phyloP scores from a whole-genome alignment of 2,797 vertebrate genomes.

The Florisuga fusca region DNA sequence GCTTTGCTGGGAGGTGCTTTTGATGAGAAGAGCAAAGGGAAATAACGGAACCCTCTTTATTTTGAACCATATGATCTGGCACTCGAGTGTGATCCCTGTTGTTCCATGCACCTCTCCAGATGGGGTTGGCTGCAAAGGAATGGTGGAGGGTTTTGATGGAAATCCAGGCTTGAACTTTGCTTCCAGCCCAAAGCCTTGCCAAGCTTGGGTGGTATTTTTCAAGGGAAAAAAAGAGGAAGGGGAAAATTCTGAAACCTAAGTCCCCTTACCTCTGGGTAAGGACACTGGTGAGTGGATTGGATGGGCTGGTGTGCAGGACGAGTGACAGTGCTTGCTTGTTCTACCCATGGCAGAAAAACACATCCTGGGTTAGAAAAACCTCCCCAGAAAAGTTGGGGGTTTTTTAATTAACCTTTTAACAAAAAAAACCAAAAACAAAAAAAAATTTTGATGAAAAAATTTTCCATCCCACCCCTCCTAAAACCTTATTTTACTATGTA shows the following conservation, averaged over 20 bases:
- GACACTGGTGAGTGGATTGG: neutral
- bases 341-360: neutral
- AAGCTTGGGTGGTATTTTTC: neutral
- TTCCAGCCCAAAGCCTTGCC: neutral
- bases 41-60: conserved; percentile 15
- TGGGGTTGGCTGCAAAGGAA: neutral
- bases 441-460: neutral
- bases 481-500: neutral
- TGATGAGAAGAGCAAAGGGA: neutral
- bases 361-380: neutral
- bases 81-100: neutral
- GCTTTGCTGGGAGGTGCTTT: conserved; percentile 44
- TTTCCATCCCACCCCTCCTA: neutral
- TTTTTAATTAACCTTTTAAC: neutral
- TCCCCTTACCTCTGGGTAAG: conserved; percentile 2
- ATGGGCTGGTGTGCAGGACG: neutral
- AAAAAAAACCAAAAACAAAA: conserved; percentile 20
- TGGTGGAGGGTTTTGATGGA: neutral
- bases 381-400: neutral
- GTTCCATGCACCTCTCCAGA: neutral
- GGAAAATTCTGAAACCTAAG: neutral
- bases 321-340: neutral
- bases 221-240: neutral
- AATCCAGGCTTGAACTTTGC: neutral
- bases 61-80: neutral